phyloP scores from a whole-genome alignment of 2,888 invertebrate genomes.

The Trissolcus japonicus region DNA sequence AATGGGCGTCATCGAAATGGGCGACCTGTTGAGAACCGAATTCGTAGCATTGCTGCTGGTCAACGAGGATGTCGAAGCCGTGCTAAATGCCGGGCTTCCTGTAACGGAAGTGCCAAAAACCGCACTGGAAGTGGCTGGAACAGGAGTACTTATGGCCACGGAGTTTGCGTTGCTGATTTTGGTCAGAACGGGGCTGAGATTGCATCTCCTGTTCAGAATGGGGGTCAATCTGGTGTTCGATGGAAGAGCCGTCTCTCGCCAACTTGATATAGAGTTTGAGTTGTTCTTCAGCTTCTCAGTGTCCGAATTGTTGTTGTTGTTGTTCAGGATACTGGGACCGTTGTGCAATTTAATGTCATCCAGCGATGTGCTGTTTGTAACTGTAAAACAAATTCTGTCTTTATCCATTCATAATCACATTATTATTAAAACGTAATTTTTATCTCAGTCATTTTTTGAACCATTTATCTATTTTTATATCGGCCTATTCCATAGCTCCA shows the following conservation, averaged over 20 bases:
- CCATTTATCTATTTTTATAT: too few species aligned
- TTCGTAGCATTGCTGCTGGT: conserved; percentile 62
- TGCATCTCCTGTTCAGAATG: conserved; percentile 66
- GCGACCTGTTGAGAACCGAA: conserved; percentile 65
- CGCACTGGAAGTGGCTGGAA: conserved; percentile 58
- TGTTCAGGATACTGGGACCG: conserved; percentile 61
- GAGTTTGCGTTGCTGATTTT: conserved; percentile 62
- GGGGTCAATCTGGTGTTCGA: conserved; percentile 70
- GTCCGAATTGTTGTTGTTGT: conserved; percentile 61
- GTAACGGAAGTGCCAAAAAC: conserved; percentile 68
- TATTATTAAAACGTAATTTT: too few species aligned
- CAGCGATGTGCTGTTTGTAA: conserved; percentile 71
- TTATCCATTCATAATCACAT: background rate
- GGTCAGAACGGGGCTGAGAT: conserved; percentile 69
- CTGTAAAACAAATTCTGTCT: conserved; percentile 57
- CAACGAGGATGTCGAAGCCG: conserved; percentile 71
- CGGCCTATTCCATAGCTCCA: too few species aligned
- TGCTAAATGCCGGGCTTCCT: conserved; percentile 72
- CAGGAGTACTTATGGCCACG: conserved; percentile 61
- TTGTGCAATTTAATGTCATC: conserved; percentile 71
- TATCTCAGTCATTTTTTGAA: too few species aligned
- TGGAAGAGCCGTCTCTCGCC: conserved; percentile 67
- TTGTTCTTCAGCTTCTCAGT: conserved; percentile 57
- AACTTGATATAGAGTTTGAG: conserved; percentile 52
- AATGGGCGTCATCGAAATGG: conserved; percentile 64